Base-by-base conservation (phyloP, 2,888 invertebrate genomes). In the Acheta domesticus region DNA sequence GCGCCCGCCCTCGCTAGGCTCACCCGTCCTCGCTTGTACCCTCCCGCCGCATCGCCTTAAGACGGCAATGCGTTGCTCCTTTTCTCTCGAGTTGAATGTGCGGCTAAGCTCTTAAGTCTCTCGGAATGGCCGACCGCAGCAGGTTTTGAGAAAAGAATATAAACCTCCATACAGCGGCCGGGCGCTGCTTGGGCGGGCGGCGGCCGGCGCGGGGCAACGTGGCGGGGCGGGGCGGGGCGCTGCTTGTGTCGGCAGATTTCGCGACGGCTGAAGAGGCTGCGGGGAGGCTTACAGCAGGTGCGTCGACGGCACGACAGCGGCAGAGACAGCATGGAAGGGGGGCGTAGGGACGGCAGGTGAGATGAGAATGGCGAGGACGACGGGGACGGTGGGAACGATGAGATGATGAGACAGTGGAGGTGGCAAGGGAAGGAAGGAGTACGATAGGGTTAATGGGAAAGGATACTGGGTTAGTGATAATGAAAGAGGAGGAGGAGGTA, bases 211-310 rank as follows among this genome's bases (percentile, higher is more conserved):
- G 62, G 19, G 3, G 19, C 12, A 4, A 3, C 50, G 50, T 2
- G 19, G 50, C 50, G 50, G 1, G 19, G 50, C 50, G 50, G 50
- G 50, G 50, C 50, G 14, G 50, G 50, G 23, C 5, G 36, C 36
- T 19, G 62, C 62, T 62, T 62, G 62, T 62, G 62, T 62, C 62
- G 62, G 62, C 62, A 62, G 62, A 19, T 62, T 62, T 62, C 62
- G 62, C 19, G 16, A 19, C 62, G 3, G 19, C 16, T 14, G 62
- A 62, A 19, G 62, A 36, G 36, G 36, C 36, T 36, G 36, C 36
- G 36, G 2, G 36, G 36, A 36, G 36, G 36, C 36, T 36, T 36
- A 36, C 4, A 36, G 4, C 36, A 36, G 36, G 36, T 36, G 36
- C 36, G 36, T 36, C 36, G 3, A 36, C 3, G 36, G 36, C 0